A percentile compares a stretch with the other conserved stretches of the same genome.
Evolutionary conservation across 1,140 invertebrate genomes (phyloP).

Genomic region (Cydia fagiglandana): DNA sequence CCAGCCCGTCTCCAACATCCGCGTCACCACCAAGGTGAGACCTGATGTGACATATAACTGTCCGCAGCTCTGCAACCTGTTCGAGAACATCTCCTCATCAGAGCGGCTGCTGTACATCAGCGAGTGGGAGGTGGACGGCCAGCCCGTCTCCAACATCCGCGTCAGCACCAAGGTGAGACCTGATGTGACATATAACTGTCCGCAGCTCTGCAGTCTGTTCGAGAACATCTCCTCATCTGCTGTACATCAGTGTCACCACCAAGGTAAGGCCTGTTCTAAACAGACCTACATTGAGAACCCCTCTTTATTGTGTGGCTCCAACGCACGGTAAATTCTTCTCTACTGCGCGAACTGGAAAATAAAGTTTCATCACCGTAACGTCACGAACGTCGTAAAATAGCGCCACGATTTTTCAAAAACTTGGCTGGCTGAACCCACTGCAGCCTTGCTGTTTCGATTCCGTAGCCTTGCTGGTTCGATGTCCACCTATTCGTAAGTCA

Average conservation of each 20-base stretch:
- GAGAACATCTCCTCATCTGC: conserved; percentile 91
- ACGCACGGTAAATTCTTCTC: neutral
- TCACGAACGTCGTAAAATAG: too few species aligned
- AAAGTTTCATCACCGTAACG: neutral
- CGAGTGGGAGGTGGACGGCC: conserved; percentile 89
- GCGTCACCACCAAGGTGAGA: conserved; percentile 90
- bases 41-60: neutral
- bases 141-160: conserved; percentile 91
- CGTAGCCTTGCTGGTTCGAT: too few species aligned
- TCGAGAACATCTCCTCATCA: conserved; percentile 92
- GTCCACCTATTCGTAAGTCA: too few species aligned
- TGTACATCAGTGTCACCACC: conserved; percentile 97
- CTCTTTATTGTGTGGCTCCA: too few species aligned
- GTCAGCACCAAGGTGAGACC: conserved; percentile 90
- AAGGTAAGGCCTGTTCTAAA: too few species aligned
- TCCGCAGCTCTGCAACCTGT: conserved; percentile 92
- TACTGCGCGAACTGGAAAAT: too few species aligned
- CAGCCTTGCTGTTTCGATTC: too few species aligned
- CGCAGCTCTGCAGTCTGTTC: conserved; percentile 93
- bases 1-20: conserved; percentile 90
- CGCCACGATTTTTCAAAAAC: too few species aligned
- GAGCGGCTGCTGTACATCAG: conserved; percentile 97
- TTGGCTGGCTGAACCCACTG: too few species aligned
- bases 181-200: conserved; percentile 6
- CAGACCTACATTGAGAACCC: too few species aligned